Percentiles rank a stretch among this genome's conserved stretches.
phyloP scores from a whole-genome alignment of 1,140 invertebrate genomes.

The Gyrodactylus bullatarudis region DNA sequence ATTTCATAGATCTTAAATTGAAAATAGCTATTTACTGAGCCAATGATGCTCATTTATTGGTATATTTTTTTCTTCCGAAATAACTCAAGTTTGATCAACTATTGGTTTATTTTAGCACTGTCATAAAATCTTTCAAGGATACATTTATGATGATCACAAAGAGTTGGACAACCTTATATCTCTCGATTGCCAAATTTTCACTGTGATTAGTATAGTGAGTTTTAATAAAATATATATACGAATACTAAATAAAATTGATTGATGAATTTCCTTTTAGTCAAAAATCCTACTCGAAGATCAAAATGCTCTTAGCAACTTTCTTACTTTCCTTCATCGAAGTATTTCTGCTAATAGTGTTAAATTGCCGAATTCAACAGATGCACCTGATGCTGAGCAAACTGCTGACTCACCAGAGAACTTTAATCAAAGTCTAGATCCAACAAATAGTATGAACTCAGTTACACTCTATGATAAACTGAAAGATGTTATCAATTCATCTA shows the following conservation, averaged over 20 bases:
- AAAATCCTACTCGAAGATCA: neutral
- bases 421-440: neutral
- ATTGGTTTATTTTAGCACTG: neutral
- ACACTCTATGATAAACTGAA: neutral
- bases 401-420: neutral
- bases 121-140: neutral
- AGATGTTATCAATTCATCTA: neutral
- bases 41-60: no score
- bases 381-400: neutral
- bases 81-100: neutral
- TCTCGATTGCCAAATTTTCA: constrained; percentile 4
- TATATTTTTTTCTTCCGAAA: no score
- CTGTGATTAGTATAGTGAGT: neutral
- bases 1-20: no score
- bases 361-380: neutral
- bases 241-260: no score
- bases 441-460: neutral
- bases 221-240: no score
- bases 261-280: no score
- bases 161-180: neutral
- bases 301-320: neutral
- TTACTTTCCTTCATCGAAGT: neutral
- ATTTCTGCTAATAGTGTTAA: neutral
- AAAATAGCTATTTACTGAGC: no score
- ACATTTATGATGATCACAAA: neutral